Conservation (phyloP, 2,888 invertebrate genomes). For the Euproctis similis region DNA sequence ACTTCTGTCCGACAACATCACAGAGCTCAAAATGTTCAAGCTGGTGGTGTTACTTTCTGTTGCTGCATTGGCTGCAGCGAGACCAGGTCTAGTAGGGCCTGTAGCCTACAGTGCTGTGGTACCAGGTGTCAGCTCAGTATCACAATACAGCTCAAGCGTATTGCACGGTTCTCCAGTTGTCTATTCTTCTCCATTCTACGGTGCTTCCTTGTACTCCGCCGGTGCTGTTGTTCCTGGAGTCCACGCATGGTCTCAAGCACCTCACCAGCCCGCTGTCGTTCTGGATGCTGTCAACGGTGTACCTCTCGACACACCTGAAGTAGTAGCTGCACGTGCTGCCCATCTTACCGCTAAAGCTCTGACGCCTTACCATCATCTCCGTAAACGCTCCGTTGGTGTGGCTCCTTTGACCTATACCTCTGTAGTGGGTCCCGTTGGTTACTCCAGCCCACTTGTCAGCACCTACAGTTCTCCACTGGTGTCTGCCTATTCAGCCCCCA, state of each 20-base stretch:
- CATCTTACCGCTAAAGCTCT: conserved; percentile 65
- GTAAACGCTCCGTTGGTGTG: conserved; percentile 50
- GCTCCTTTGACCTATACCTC: conserved; percentile 22
- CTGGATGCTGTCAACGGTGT: conserved; percentile 59
- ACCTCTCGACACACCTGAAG: conserved; percentile 67
- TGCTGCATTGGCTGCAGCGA: conserved; percentile 75
- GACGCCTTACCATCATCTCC: conserved; percentile 53
- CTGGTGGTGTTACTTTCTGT: conserved; percentile 78
- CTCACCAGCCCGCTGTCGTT: conserved; percentile 58
- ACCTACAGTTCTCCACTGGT: not conserved
- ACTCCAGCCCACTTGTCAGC: not conserved
- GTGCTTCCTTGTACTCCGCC: not conserved
- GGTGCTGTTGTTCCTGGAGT: conserved; percentile 6
- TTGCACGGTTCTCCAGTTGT: conserved; percentile 35
- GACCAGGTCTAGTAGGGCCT: conserved; percentile 42
- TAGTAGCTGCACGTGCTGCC: conserved; percentile 62
- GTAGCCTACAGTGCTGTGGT: conserved; percentile 31
- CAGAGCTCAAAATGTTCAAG: conserved; percentile 69
- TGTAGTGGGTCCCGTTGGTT: conserved; percentile 13
- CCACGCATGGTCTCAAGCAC: conserved; percentile 35
- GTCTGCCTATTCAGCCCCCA: conserved; percentile 31
- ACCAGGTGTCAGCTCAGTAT: conserved; percentile 25
- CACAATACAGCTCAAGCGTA: conserved; percentile 25
- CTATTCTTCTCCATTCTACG: conserved; percentile 20
- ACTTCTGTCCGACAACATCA: conserved; percentile 47